These are phyloP conservation scores for Lysiphlebus fabarum DNA, from an alignment of 1,140 invertebrate genomes.

Conservation along the genomic window DNA sequence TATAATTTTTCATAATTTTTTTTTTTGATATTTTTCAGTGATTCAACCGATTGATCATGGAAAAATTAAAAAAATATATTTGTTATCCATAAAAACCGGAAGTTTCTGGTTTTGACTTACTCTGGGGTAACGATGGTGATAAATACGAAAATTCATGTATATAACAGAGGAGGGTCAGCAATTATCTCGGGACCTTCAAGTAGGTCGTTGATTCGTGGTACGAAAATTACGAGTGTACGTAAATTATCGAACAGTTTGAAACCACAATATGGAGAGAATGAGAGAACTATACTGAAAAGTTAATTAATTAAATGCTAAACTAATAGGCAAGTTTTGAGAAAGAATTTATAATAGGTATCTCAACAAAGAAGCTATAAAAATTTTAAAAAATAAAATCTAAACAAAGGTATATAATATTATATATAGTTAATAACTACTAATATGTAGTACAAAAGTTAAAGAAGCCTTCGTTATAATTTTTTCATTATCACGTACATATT, in stretches of 20 bases:
- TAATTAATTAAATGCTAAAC: constrained; percentile 19
- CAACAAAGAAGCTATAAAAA: constrained; percentile 25
- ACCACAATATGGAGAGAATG: too few relatives aligned
- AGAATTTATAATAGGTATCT: too few relatives aligned
- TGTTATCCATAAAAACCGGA: background rate
- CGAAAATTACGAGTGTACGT: constrained; percentile 22
- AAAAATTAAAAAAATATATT: too few relatives aligned
- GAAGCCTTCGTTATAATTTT: too few relatives aligned
- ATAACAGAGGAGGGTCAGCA: constrained; percentile 9
- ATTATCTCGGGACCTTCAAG: constrained; percentile 23
- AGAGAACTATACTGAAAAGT: background rate
- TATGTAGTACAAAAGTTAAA: too few relatives aligned
- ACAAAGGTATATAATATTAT: background rate
- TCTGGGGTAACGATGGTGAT: constrained; percentile 13
- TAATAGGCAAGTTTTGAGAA: background rate
- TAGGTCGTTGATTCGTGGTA: constrained; percentile 17
- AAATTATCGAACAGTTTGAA: constrained; percentile 17
- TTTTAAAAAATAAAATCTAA: constrained; percentile 35
- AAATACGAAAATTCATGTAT: constrained; percentile 18
- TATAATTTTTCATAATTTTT: too few relatives aligned
- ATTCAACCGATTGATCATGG: too few relatives aligned
- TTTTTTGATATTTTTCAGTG: too few relatives aligned
- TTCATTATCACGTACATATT: too few relatives aligned
- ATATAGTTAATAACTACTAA: too few relatives aligned
- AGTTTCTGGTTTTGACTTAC: background rate